phyloP scores from a whole-genome alignment of 2,888 invertebrate species.

The Agrochola lychnidis region DNA sequence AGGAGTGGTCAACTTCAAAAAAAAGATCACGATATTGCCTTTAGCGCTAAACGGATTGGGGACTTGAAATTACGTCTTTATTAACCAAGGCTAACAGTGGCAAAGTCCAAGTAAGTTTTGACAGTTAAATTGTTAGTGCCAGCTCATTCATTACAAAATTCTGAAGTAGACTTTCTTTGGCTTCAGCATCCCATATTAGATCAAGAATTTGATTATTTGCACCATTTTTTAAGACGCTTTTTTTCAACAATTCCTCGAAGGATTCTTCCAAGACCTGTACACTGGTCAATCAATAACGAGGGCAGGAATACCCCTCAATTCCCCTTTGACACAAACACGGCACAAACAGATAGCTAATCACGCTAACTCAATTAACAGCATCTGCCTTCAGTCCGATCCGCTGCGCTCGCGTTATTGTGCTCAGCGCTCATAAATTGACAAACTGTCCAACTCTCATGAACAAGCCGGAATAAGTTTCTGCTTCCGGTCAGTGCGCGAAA shows the following conservation, averaged over 20 bases:
- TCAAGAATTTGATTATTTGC: background rate
- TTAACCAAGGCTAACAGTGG: background rate
- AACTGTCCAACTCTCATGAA: constrained; percentile 89
- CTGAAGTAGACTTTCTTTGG: background rate
- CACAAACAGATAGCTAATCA: constrained; percentile 67
- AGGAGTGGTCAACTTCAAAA: background rate
- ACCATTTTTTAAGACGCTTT: background rate
- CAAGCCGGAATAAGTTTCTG: constrained; percentile 88
- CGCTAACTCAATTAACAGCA: constrained; percentile 82
- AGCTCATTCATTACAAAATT: too few species aligned
- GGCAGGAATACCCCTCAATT: background rate
- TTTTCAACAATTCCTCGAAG: too few species aligned
- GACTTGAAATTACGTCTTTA: background rate
- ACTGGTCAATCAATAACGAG: background rate
- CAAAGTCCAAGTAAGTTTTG: background rate
- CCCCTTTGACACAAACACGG: constrained; percentile 36
- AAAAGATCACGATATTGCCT: background rate
- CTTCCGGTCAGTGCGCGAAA: constrained; percentile 89
- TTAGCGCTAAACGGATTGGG: too few species aligned
- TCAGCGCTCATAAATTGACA: constrained; percentile 88
- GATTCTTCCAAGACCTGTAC: background rate
- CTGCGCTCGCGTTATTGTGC: constrained; percentile 79
- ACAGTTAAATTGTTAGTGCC: background rate
- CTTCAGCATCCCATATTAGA: background rate
- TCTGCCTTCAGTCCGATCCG: constrained; percentile 81